These are phyloP conservation scores for Loriculus beryllinus DNA, from an alignment of 2,797 vertebrate genomes.

Conservation along the genomic window DNA sequence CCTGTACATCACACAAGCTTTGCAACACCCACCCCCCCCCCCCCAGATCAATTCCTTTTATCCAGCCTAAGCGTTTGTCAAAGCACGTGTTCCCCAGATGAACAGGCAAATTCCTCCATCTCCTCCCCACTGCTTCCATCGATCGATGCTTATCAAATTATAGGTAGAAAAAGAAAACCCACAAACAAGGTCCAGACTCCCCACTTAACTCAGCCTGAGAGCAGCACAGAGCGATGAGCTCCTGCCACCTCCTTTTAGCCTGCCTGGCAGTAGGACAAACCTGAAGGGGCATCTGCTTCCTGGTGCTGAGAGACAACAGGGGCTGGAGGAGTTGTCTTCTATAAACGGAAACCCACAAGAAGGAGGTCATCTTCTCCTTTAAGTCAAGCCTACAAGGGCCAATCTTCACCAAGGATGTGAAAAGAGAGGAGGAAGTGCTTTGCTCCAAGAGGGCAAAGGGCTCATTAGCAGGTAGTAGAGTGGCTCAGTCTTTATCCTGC, in stretches of 20 bases:
- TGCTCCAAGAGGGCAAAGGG: neutral
- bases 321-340: neutral
- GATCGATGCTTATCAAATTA: neutral
- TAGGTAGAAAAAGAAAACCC: neutral
- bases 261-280: neutral
- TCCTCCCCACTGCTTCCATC: neutral
- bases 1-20: accelerated
- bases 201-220: neutral
- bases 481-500: neutral
- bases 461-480: accelerated
- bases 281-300: neutral
- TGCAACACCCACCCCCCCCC: neutral
- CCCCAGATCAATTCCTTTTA: neutral
- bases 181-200: accelerated
- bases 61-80: neutral
- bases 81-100: neutral
- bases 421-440: neutral
- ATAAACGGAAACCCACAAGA: neutral
- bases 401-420: neutral
- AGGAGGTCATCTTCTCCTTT: neutral
- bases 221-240: neutral
- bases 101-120: neutral
- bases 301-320: neutral
- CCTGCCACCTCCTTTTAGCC: neutral
- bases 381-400: neutral